Evolutionary conservation across 2,888 invertebrate species (phyloP).

Genomic region (Nezara viridula): DNA sequence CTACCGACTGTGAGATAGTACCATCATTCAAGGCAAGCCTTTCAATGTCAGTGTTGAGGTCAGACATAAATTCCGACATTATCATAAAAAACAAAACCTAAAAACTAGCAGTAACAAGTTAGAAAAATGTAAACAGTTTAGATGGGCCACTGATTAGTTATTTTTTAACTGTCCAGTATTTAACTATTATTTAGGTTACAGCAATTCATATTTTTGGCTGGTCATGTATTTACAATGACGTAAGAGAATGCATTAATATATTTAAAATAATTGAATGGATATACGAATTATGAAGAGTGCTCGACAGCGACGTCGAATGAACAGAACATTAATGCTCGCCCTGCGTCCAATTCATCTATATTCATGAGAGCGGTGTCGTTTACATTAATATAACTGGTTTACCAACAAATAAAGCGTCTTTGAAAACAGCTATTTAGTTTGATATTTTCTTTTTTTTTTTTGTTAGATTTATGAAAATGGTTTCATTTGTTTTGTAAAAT

Average conservation of each 20-base stretch:
- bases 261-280: too few species aligned
- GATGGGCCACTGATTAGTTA: too few species aligned
- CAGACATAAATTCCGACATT: neutral
- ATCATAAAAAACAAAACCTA: too few species aligned
- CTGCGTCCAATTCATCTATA: neutral
- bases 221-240: too few species aligned
- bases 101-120: too few species aligned
- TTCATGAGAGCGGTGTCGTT: neutral
- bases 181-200: too few species aligned
- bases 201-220: too few species aligned
- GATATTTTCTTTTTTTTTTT: neutral
- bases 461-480: neutral
- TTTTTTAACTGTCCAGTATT: too few species aligned
- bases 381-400: constrained; percentile 15
- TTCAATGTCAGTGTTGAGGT: neutral
- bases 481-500: neutral
- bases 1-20: neutral
- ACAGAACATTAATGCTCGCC: neutral
- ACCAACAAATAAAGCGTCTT: neutral
- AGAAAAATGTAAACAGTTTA: too few species aligned
- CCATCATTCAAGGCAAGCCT: neutral
- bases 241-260: too few species aligned
- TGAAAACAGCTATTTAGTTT: neutral
- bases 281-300: neutral
- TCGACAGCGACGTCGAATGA: neutral